Evolutionary conservation across 2,797 vertebrate genomes (phyloP).

Genomic region (Sphenopsis melanotis): DNA sequence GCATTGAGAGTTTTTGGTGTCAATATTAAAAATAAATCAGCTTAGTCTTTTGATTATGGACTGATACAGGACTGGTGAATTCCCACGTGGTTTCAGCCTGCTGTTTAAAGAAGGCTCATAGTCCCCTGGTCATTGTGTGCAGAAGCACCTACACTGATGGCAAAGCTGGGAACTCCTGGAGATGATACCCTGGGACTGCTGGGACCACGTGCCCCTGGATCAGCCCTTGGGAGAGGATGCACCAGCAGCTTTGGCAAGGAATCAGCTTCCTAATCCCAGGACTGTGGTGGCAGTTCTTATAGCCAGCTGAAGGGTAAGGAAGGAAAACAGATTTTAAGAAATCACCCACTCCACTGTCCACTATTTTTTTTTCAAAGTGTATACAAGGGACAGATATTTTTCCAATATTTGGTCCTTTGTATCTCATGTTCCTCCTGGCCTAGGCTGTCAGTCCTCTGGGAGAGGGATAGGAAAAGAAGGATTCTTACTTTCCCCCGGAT

Average conservation of each 20-base stretch:
- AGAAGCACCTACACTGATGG: neutral
- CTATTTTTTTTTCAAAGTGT: neutral
- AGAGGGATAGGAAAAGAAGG: neutral
- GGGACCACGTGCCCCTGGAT: neutral
- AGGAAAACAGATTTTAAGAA: neutral
- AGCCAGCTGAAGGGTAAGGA: neutral
- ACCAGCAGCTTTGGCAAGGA: neutral
- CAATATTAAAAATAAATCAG: neutral
- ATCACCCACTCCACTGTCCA: neutral
- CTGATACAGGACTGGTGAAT: neutral
- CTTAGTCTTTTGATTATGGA: neutral
- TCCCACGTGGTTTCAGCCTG: neutral
- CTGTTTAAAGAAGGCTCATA: neutral
- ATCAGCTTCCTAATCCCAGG: neutral
- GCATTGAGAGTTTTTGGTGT: neutral
- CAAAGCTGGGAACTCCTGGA: neutral
- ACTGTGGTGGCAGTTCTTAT: neutral
- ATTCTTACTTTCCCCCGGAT: neutral
- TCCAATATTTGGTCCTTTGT: neutral
- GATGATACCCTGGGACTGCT: neutral
- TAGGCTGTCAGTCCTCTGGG: neutral
- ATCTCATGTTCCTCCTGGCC: neutral
- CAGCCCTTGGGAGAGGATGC: neutral
- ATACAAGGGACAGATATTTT: neutral
- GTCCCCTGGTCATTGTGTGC: neutral